These are phyloP conservation scores for Oedothorax gibbosus DNA, from an alignment of 1,140 invertebrate species.

Conservation along the genomic window DNA sequence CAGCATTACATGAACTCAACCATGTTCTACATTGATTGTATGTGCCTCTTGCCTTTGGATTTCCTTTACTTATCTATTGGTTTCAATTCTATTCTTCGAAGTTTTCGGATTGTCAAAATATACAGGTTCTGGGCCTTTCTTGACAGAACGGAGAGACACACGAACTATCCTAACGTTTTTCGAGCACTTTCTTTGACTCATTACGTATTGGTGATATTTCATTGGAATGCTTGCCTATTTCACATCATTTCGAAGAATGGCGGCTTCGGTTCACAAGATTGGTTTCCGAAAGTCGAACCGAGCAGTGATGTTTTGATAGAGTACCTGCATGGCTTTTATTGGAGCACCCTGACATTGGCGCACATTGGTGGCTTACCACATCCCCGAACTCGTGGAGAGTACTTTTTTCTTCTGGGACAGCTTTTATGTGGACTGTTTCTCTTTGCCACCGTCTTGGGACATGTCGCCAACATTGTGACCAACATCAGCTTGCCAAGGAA, in stretches of 20 bases:
- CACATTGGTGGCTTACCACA: constrained; percentile 81
- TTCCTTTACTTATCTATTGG: constrained; percentile 98
- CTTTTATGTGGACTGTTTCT: constrained; percentile 89
- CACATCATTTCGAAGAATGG: constrained; percentile 95
- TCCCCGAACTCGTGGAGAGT: constrained; percentile 86
- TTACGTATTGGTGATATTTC: constrained; percentile 97
- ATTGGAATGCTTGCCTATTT: constrained; percentile 99
- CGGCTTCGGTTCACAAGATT: constrained; percentile 90
- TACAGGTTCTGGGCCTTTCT: constrained; percentile 99
- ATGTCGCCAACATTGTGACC: constrained; percentile 95
- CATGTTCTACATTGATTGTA: constrained; percentile 98
- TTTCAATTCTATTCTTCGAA: constrained; percentile 96
- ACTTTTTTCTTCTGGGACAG: constrained; percentile 90
- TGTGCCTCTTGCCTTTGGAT: constrained; percentile 96
- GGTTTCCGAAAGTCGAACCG: constrained; percentile 78
- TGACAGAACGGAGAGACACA: constrained; percentile 97
- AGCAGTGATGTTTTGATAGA: constrained; percentile 89
- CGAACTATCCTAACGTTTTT: constrained; percentile 98
- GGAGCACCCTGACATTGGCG: constrained; percentile 95
- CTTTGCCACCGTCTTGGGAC: constrained; percentile 87
- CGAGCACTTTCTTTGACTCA: constrained; percentile 92
- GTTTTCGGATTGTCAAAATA: constrained; percentile 97
- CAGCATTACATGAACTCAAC: constrained; percentile 99
- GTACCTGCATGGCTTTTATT: constrained; percentile 97
- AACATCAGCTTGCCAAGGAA: constrained; percentile 93